Base-by-base conservation (phyloP, 2,113 vertebrate genomes). In the Odontesthes bonariensis region DNA sequence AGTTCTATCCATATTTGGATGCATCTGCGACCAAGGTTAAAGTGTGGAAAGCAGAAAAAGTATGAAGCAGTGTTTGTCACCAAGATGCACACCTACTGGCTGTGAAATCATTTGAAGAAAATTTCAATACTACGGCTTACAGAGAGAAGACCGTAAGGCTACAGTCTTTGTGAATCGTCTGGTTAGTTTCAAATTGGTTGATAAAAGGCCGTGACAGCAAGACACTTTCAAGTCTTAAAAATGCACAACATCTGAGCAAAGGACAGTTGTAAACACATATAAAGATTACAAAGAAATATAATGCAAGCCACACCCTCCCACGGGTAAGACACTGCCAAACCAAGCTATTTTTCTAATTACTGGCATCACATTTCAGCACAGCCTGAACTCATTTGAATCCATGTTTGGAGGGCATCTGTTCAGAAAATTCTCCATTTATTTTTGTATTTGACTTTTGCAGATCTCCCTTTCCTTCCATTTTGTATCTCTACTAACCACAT, bases 391-490 rank as follows among this genome's bases (percentile, higher is more conserved):
- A 0, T 8, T 7, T 40, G 44, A 70, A 61, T 67, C 62, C 69
- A n/a, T 42, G 73, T 73, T 87, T 71, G 57, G 55, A 70, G 61
- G 75, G 52, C 72, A 87, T 79, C 85, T 69, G 86, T 78, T 84
- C 68, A 22, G n/a, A 42, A 79, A 82, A 79, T 22, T 49, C 31
- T 42, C 61, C 16, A 52, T 84, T 81, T 75, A 74, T 69, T 12
- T 67, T 86, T 73, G 72, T 53, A 47, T 84, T 70, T 79, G 69
- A 81, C 59, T 79, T 87, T 77, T 80, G 72, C 77, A 85, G 83
- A 82, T 88, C 83, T 84, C 77, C 65, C 63, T 84, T 89, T 82
- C 35, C 53, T 62, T 49, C 31, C 66, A 61, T 81, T 86, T 82
- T 82, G 62, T 68, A 62, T 77, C 65, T 63, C 58, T 70, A 35